These are phyloP conservation scores for Sparidentex hasta DNA, from an alignment of 2,797 vertebrate species.

Conservation along the genomic window DNA sequence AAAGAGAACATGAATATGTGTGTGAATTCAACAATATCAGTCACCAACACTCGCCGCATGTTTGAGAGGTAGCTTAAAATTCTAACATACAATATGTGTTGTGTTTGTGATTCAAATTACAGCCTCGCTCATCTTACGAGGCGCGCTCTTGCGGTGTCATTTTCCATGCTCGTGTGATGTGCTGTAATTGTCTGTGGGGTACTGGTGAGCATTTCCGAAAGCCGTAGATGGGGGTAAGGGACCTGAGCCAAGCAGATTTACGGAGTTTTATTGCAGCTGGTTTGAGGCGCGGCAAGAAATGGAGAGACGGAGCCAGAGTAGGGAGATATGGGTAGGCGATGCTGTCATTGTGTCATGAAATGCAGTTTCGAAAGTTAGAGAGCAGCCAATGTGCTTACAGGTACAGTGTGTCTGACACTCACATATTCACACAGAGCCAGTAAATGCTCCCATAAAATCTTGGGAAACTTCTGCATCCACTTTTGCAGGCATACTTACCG, in stretches of 20 bases:
- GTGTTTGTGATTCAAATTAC: neutral
- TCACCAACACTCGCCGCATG: neutral
- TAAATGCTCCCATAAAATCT: slow-evolving; percentile 24
- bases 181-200: slow-evolving; percentile 51
- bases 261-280: slow-evolving; percentile 43
- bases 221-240: slow-evolving; percentile 31
- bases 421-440: slow-evolving; percentile 8
- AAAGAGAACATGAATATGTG: neutral
- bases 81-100: neutral
- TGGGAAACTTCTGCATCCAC: slow-evolving; percentile 42
- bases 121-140: slow-evolving; percentile 8
- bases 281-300: slow-evolving; percentile 43
- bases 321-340: slow-evolving; percentile 34
- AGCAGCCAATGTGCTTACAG: slow-evolving; percentile 57
- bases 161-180: slow-evolving; percentile 30
- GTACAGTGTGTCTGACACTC: slow-evolving; percentile 49
- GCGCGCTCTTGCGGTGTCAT: slow-evolving; percentile 22
- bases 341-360: slow-evolving; percentile 67
- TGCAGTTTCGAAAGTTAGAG: slow-evolving; percentile 57
- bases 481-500: neutral
- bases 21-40: neutral
- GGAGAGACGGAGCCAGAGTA: slow-evolving; percentile 35
- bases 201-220: slow-evolving; percentile 35
- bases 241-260: slow-evolving; percentile 47
- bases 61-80: neutral